phyloP scores from a whole-genome alignment of 1,140 invertebrate species.

The Wasmannia auropunctata region DNA sequence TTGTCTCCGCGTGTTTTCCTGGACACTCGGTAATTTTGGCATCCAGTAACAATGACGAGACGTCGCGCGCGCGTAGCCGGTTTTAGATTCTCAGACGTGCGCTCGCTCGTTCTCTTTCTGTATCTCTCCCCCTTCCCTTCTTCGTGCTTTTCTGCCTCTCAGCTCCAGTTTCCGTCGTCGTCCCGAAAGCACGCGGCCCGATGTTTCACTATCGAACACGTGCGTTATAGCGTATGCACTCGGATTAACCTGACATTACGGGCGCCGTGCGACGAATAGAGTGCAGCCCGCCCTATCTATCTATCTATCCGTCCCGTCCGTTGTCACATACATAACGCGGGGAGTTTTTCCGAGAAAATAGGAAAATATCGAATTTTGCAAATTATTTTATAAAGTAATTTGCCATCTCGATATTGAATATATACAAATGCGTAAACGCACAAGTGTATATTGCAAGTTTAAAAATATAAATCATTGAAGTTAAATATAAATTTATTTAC shows the following conservation, averaged over 20 bases:
- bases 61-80: slow-evolving; percentile 61
- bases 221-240: slow-evolving; percentile 18
- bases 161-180: neutral
- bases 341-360: neutral
- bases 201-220: slow-evolving; percentile 35
- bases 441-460: neutral
- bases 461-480: slow-evolving; percentile 3
- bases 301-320: neutral
- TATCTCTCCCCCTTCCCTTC: neutral
- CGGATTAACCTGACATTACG: slow-evolving; percentile 47
- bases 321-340: neutral
- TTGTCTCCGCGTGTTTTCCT: slow-evolving; percentile 49
- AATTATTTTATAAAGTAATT: neutral
- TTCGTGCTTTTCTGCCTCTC: neutral
- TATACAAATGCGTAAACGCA: neutral
- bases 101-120: neutral
- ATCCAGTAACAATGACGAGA: slow-evolving; percentile 74
- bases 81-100: slow-evolving; percentile 72
- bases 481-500: slow-evolving; percentile 1
- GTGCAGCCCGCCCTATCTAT: neutral
- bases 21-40: slow-evolving; percentile 72
- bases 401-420: neutral
- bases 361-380: slow-evolving; percentile 6
- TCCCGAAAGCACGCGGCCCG: neutral
- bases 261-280: neutral